phyloP scores from a whole-genome alignment of 1,140 invertebrate genomes.

The Tetraneura akinire region DNA sequence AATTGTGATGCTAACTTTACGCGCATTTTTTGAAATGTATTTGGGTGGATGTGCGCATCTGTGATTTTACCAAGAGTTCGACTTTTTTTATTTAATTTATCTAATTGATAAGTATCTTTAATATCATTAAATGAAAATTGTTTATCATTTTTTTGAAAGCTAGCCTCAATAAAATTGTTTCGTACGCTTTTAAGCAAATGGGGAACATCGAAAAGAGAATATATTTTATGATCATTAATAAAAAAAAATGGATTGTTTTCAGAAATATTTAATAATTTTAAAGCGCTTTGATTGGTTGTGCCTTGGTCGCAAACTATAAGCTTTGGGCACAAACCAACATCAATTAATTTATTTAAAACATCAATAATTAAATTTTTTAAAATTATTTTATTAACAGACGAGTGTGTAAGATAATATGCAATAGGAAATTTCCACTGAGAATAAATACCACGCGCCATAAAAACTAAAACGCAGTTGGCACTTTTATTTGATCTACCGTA shows the following conservation, averaged over 20 bases:
- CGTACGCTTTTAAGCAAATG: background rate
- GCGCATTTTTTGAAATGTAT: too few relatives aligned
- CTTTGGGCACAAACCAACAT: background rate
- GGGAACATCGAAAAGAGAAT: background rate
- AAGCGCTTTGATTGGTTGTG: background rate
- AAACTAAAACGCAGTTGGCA: background rate
- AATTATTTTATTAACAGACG: background rate
- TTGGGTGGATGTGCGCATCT: too few relatives aligned
- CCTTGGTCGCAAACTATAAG: background rate
- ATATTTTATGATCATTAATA: background rate
- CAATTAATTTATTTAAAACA: background rate
- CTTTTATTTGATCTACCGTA: background rate
- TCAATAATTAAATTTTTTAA: background rate
- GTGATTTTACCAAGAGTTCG: too few relatives aligned
- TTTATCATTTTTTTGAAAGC: constrained; percentile 7
- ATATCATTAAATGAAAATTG: too few relatives aligned
- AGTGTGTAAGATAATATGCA: background rate
- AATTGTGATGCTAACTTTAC: too few relatives aligned
- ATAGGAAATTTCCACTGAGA: background rate
- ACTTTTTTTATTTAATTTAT: too few relatives aligned
- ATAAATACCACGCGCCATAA: background rate
- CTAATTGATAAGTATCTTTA: too few relatives aligned
- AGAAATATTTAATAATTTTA: background rate
- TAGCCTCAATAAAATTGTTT: background rate
- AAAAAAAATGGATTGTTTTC: background rate